Conservation (phyloP, 1,140 invertebrate species). For the Trichomalopsis sarcophagae region DNA sequence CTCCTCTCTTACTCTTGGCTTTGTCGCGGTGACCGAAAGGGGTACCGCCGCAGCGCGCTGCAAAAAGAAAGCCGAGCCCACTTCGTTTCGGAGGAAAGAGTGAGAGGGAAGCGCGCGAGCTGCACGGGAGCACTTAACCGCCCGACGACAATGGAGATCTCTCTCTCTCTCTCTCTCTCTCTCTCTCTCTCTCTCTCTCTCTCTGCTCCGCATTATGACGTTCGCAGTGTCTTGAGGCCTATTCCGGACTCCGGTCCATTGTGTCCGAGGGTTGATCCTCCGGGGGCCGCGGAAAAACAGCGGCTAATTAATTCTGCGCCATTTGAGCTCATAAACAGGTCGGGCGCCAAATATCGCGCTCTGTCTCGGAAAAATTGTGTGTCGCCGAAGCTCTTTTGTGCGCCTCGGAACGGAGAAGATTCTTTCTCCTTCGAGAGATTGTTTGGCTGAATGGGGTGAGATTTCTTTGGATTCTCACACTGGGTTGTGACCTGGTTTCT, state of each 20-base stretch:
- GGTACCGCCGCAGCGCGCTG: not conserved
- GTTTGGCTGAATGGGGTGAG: too few relatives aligned
- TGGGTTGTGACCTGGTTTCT: not conserved
- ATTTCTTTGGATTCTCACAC: not conserved
- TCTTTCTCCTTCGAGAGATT: slow-evolving; percentile 33
- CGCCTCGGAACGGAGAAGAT: slow-evolving; percentile 17
- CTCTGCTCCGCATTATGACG: slow-evolving; percentile 69
- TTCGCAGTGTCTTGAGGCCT: slow-evolving; percentile 72
- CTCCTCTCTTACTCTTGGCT: not conserved
- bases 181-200: not conserved
- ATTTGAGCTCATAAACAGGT: slow-evolving; percentile 68
- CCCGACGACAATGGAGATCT: slow-evolving; percentile 68
- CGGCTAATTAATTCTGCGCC: slow-evolving; percentile 64
- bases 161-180: too few relatives aligned
- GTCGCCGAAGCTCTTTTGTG: not conserved
- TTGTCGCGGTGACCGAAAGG: slow-evolving; percentile 29
- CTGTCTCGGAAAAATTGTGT: not conserved
- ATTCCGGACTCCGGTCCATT: slow-evolving; percentile 73
- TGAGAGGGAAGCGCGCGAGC: slow-evolving; percentile 48
- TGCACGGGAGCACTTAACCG: slow-evolving; percentile 71
- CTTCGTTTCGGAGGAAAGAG: slow-evolving; percentile 26
- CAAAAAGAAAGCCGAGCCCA: slow-evolving; percentile 16
- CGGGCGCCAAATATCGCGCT: slow-evolving; percentile 55
- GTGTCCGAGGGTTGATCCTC: slow-evolving; percentile 58
- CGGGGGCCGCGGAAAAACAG: slow-evolving; percentile 34